Base-by-base conservation (phyloP, 2,113 vertebrate species). In the Alouatta palliata region DNA sequence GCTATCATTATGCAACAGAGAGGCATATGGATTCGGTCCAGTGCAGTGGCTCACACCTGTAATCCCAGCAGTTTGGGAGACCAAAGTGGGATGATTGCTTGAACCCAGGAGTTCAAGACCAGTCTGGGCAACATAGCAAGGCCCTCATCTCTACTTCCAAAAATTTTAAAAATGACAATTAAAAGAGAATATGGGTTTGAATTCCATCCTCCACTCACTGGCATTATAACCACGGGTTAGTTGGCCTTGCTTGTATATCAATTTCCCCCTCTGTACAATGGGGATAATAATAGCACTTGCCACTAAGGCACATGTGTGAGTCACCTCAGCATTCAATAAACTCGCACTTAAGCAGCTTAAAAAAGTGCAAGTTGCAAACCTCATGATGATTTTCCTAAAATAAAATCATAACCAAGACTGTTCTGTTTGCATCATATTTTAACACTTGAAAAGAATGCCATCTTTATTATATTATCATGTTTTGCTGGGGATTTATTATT, bases 391-490 rank as follows among this genome's bases (percentile, higher is more conserved):
- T 87, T 76, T 58, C 21, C 68, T 45, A 83, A 75, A 87, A 25
- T 47, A n/a, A 95, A 92, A 83, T 49, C 19, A 79, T 77, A 20
- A 96, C 52, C n/a, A 61, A 94, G 40, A 61, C 32, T 49, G 77
- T 68, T 52, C 11, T 17, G 37, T 68, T 19, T 68, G 20, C 27
- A n/a, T 27, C 84, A 19, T 32, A 81, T 64, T 81, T 90, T 81
- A 27, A 91, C 81, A 83, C 52, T 4, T 77, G 20, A 76, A 81
- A 14, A 73, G 35, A 61, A 75, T 43, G 16, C 91, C 94, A 49
- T 58, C 12, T 87, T 82, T 61, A 40, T 83, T 82, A 49, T 40
- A 82, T 66, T 82, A 47, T 21, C 54, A 49, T 71, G 32, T 49
- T 82, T 93, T 58, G 45, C 14, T 68, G 0, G 68, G 61, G 16